Percentiles rank a stretch among this genome's conserved stretches.
These are phyloP conservation scores for Drosophila hawaiiensis DNA, from an alignment of 2,888 invertebrate genomes.

Conservation along the genomic window DNA sequence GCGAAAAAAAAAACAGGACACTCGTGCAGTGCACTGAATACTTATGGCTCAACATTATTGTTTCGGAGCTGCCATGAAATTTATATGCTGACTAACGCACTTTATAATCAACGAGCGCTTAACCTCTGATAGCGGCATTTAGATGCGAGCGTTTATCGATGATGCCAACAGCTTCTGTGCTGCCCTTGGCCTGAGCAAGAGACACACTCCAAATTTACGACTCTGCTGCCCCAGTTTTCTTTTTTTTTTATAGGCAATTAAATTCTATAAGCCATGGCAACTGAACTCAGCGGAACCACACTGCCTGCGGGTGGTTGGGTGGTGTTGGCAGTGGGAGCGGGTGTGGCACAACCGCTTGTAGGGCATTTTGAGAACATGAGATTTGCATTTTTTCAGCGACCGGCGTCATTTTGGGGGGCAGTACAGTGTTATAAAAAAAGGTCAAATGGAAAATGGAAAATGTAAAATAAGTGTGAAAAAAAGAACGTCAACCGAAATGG, in stretches of 20 bases:
- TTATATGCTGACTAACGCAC: constrained; percentile 74
- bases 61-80: constrained; percentile 52
- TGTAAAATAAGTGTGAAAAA: constrained; percentile 19
- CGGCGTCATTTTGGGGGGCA: constrained; percentile 22
- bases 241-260: constrained; percentile 82
- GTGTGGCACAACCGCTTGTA: constrained; percentile 38
- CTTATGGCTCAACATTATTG: constrained; percentile 20
- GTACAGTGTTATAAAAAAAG: constrained; percentile 30
- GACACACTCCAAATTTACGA: constrained; percentile 58
- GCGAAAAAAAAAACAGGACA: neutral
- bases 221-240: constrained; percentile 53
- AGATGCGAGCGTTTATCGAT: constrained; percentile 62
- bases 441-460: constrained; percentile 35
- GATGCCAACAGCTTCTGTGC: constrained; percentile 34
- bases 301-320: constrained; percentile 2
- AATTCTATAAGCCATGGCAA: constrained; percentile 79
- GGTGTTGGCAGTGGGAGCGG: neutral
- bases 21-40: neutral
- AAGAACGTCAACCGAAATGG: constrained; percentile 12
- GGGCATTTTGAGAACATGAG: constrained; percentile 27
- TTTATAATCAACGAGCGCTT: constrained; percentile 69
- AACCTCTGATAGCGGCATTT: constrained; percentile 67
- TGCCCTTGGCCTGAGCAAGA: neutral
- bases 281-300: constrained; percentile 56
- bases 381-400: constrained; percentile 48